Evolutionary conservation across 2,113 vertebrate species (phyloP), one percentile per base, ranked within the genome.

Genomic region (Bubo scandiacus): DNA sequence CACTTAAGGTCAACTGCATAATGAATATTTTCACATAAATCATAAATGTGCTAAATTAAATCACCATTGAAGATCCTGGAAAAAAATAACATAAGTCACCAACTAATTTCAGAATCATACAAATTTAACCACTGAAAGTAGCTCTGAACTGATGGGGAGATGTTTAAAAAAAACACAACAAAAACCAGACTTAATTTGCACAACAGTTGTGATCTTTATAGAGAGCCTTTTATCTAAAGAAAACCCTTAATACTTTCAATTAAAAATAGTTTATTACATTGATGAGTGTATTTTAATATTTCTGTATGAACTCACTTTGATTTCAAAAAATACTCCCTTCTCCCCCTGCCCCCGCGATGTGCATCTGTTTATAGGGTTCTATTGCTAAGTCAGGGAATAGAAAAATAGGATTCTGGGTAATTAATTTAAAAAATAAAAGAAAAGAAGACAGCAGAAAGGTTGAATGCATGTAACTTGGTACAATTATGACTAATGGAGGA

Each of bases 401-500:
- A 70, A 84, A 71, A 45, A 6, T 38, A 77, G 22, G 23, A 38
- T 87, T 85, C 52, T 45, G 58, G 51, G 30, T 72, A 11, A 70
- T 54, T 40, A n/a, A 65, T 65, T 84, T 52, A n/a, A 47, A n/a
- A 63, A 26, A 14, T 27, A 51, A 21, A 36, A 65, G 66, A 61
- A 58, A 70, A 86, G 38, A 38, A 11, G 11, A 19, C 17, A 29
- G 36, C 36, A 88, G 23, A 87, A 93, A 91, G 36, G 49, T 10
- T 15, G 55, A 71, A 59, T 25, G 25, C 17, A 55, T 77, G 61
- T 27, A 73, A 62, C 59, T 74, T 23, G 40, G 36, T 65, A 49
- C 95, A 95, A 63, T 70, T n/a, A 81, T 77, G 92, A 65, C 84
- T 92, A 81, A 88, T 84, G 67, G 34, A 96, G 87, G 81, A 82